Percentiles rank a stretch among this genome's conserved stretches.
Evolutionary conservation across 2,113 vertebrate genomes (phyloP).

Genomic region (Prinia subflava): DNA sequence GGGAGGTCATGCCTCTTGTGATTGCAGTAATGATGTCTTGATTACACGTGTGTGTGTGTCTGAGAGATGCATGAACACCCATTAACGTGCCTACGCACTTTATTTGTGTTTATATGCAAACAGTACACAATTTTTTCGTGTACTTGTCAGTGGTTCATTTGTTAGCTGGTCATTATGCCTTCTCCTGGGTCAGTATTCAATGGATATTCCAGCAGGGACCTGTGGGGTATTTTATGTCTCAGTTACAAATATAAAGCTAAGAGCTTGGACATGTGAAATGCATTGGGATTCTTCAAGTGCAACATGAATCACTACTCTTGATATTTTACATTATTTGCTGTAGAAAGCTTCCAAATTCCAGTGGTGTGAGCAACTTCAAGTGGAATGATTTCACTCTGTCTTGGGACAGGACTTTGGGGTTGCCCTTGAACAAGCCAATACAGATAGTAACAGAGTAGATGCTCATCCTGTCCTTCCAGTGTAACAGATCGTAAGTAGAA

Average conservation of each 20-base stretch:
- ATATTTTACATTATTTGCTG: neutral
- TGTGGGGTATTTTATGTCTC: neutral
- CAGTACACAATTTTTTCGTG: neutral
- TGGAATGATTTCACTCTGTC: neutral
- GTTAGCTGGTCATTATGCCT: neutral
- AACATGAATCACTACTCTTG: neutral
- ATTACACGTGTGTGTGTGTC: neutral
- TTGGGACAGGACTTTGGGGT: neutral
- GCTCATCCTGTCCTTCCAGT: neutral
- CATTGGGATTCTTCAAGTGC: neutral
- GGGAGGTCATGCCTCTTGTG: neutral
- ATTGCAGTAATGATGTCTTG: neutral
- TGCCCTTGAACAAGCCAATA: neutral
- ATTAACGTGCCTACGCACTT: neutral
- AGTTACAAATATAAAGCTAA: neutral
- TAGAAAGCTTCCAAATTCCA: neutral
- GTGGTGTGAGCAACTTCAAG: neutral
- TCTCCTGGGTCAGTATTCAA: neutral
- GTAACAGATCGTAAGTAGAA: neutral
- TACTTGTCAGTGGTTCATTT: neutral
- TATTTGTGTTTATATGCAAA: neutral
- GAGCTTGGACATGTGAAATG: neutral
- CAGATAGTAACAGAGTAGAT: neutral
- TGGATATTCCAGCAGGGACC: neutral
- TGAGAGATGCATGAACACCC: neutral